Evolutionary conservation across 2,797 vertebrate genomes (phyloP).

Genomic region (Craterocephalus amniculus): DNA sequence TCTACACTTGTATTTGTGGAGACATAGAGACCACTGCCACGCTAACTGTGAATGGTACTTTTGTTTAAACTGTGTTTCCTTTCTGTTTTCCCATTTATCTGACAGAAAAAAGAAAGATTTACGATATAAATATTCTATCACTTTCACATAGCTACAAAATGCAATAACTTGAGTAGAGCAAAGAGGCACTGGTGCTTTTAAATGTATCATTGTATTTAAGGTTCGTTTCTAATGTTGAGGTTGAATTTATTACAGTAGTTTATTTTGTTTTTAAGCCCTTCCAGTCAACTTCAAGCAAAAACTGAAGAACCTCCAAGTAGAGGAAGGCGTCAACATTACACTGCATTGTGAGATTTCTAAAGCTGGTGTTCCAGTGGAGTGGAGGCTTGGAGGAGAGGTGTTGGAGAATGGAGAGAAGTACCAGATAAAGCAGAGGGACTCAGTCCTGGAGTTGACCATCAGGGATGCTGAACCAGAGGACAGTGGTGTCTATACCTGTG

Average conservation of each 20-base stretch:
- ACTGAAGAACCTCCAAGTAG: constrained; percentile 81
- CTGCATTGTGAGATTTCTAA: constrained; percentile 87
- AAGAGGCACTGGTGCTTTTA: not conserved
- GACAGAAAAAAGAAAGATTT: not conserved
- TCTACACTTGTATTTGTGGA: constrained; percentile 88
- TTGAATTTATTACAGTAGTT: not conserved
- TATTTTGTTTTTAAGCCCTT: constrained; percentile 73
- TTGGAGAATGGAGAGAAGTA: constrained; percentile 86
- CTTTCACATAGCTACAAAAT: no score
- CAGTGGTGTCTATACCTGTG: constrained; percentile 89
- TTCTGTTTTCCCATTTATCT: not conserved
- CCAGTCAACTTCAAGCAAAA: constrained; percentile 84
- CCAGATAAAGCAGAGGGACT: constrained; percentile 83
- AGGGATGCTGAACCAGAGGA: constrained; percentile 83
- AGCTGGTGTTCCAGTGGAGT: constrained; percentile 77
- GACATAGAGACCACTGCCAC: constrained; percentile 82
- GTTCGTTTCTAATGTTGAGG: not conserved
- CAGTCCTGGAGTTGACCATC: constrained; percentile 83
- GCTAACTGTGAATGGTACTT: constrained; percentile 86
- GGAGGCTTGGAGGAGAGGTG: constrained; percentile 87
- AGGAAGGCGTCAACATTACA: constrained; percentile 77
- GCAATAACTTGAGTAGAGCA: not conserved
- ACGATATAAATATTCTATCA: no score
- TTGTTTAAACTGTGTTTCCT: not conserved
- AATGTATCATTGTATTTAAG: not conserved